Conservation (phyloP, 1,140 invertebrate species). For the Pachyrhynchus sulphureomaculatus region DNA sequence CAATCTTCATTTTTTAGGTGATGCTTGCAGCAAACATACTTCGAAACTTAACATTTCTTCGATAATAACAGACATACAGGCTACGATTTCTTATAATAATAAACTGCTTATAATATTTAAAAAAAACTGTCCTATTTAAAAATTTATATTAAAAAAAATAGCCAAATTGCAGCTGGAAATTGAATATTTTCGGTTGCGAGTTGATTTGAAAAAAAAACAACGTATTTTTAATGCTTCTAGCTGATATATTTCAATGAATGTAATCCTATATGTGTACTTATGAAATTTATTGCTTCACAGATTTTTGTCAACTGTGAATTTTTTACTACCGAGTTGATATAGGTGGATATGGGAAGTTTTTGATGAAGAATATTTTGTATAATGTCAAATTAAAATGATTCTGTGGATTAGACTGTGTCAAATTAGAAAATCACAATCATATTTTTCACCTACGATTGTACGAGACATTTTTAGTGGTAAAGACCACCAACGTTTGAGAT, state of each 20-base stretch:
- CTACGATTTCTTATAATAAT: not conserved
- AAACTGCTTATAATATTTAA: not conserved
- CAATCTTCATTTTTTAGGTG: slow-evolving; percentile 2
- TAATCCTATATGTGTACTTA: slow-evolving; percentile 1
- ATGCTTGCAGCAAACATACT: not conserved
- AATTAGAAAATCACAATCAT: too few species aligned
- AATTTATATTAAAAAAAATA: not conserved
- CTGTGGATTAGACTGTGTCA: too few species aligned
- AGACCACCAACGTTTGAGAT: too few species aligned
- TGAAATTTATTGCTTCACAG: not conserved
- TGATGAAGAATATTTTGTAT: too few species aligned
- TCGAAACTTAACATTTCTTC: not conserved
- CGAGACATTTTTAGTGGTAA: too few species aligned
- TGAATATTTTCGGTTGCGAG: slow-evolving; percentile 8
- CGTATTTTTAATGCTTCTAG: slow-evolving; percentile 1
- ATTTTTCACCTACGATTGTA: too few species aligned
- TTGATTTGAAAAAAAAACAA: not conserved
- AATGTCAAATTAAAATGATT: too few species aligned
- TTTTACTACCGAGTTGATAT: not conserved
- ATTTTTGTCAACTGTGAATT: not conserved
- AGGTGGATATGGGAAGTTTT: not conserved
- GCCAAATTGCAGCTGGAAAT: slow-evolving; percentile 10
- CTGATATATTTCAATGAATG: not conserved
- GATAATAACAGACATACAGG: not conserved
- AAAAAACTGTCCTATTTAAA: not conserved